A percentile compares a stretch with the other conserved stretches of the same genome.
phyloP scores from a whole-genome alignment of 2,113 vertebrate species.

The Gymnorhina tibicen region DNA sequence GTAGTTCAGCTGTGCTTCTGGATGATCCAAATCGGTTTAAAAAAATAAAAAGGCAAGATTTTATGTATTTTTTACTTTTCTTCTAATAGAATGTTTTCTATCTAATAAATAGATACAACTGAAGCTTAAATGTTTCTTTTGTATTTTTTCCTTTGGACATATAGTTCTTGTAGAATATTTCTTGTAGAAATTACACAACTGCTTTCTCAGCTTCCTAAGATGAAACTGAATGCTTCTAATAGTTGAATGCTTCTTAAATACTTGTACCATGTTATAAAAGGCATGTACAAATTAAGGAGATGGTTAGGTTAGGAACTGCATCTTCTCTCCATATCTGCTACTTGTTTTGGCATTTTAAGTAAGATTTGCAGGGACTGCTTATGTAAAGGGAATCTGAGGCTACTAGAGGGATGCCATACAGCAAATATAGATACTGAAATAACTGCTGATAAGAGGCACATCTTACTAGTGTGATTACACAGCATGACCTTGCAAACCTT shows the following conservation, averaged over 20 bases:
- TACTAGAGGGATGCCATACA: background rate
- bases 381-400: background rate
- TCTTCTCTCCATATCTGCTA: background rate
- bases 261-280: background rate
- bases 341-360: background rate
- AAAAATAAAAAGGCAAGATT: background rate
- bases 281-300: background rate
- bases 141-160: background rate
- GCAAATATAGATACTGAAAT: background rate
- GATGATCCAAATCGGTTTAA: background rate
- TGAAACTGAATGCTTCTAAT: background rate
- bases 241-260: background rate
- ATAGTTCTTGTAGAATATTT: background rate
- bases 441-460: background rate
- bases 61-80: background rate
- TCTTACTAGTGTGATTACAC: background rate
- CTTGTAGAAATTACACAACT: background rate
- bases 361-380: background rate
- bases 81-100: background rate
- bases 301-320: background rate
- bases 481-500: background rate
- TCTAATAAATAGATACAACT: background rate
- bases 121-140: background rate
- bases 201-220: background rate
- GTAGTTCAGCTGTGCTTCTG: background rate